Base-by-base conservation (phyloP, 1,140 invertebrate genomes). In the Cotesia glomerata region DNA sequence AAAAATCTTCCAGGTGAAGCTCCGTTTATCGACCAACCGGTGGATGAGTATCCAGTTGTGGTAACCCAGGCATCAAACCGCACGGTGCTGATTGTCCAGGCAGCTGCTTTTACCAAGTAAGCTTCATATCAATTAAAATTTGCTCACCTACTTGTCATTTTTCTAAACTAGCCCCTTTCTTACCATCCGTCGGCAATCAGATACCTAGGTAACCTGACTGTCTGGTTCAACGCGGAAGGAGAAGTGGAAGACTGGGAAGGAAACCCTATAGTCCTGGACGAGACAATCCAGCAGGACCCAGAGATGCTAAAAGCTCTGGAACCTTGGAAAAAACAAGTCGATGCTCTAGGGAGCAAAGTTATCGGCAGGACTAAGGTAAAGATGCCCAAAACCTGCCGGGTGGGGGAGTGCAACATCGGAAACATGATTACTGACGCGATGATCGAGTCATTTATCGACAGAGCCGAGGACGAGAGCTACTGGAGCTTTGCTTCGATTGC, bases 361-460 rank as follows among this genome's bases (percentile, higher is more conserved):
- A 79, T 94, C 9, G 92, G 91, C 0, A 71, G 70, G 4, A 88
- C 89, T 0, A 85, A 85, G 74, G 91, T 93, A 0, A 84, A 88
- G 52, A 79, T 93, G 1, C 87, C 87, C 14, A 83, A 85, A 1
- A 78, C 80, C 0, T 95, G 93, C 76, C 76, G 88, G 8, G 83
- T 81, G 13, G 78, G 77, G 0, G 94, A 95, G 82, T 95, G 94
- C 78, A 94, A 93, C 74, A 80, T 95, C 49, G 94, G 93, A 13
- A 94, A 91, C 80, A 89, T 94, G 14, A 89, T 94, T 45, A 90
- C 92, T 5, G 93, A 95, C 74, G 90, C 92, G 0, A 91, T 93
- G 84, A 87, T 94, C 35, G 85, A 92, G 80, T 75, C 83, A 32
- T 86, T 81, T 69, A 77, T 83, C 11, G 74, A 82, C 2, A 68